Base-by-base conservation (phyloP, 2,888 invertebrate species). In the Trissolcus japonicus region DNA sequence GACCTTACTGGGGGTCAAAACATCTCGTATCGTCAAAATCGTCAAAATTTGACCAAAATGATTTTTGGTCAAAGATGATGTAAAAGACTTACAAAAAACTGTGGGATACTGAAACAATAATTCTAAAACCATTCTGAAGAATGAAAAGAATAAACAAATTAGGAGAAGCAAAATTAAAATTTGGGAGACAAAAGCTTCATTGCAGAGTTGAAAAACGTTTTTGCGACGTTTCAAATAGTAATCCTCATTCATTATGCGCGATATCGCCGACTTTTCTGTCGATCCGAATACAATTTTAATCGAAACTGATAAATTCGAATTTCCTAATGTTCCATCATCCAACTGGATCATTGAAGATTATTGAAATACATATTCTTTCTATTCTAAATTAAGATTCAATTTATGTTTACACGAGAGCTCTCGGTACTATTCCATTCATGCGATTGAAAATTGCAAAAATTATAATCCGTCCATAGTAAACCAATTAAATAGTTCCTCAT, bases 281-380 rank as follows among this genome's bases (percentile, higher is more conserved):
- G 59, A 63, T 63, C 46, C 50, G 29, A 56, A 53, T 62, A 71
- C 61, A 62, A 71, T 19, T 62, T 11, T 62, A 71, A 62, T 62
- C 62, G 51, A 29, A 35, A 7, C 43, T 35, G 69, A 71, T 71
- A 71, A 71, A 62, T 25, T 62, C 62, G 56, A 43, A 71, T 53
- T 57, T 57, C 53, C 59, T 53, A 72, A 72, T 72, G 63, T 72
- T 72, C 71, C 71, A 72, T 63, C 63, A 72, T 57, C 43, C 53
- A 63, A 63, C 16, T 72, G 63, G 57, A 63, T 63, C 56, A 71
- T 35, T 56, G 7, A 6, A 51, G 62, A 71, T 62, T 50, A 71
- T 71, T 62, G 35, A 54, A 16, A 54, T 48, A n/a, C n/a, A n/a
- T 46, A 25, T 29, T n/a, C 7, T 50, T 17, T 60, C 17, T n/a